Conservation (phyloP, 2,888 invertebrate species). For the Boloria selene region DNA sequence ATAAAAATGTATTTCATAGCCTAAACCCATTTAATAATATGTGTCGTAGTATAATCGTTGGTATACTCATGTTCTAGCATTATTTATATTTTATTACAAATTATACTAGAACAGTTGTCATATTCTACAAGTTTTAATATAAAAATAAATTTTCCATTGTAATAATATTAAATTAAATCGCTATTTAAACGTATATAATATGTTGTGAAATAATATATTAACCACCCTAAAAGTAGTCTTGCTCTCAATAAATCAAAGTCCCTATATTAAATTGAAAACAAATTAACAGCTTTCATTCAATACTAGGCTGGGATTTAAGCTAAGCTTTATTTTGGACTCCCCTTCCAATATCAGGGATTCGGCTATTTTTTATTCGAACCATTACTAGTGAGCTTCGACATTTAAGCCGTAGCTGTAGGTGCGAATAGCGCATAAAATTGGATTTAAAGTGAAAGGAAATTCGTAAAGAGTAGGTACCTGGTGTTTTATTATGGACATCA, state of each 20-base stretch:
- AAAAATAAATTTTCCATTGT: too few relatives aligned
- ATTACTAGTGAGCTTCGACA: conserved; percentile 27
- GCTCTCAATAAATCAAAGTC: not conserved
- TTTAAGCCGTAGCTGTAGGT: conserved; percentile 35
- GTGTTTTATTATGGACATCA: conserved; percentile 24
- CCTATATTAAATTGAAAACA: conserved; percentile 14
- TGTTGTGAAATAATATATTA: not conserved
- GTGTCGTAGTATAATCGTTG: too few relatives aligned
- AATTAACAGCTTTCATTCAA: conserved; percentile 18
- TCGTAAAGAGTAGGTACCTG: conserved; percentile 10
- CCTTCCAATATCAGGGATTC: conserved; percentile 27
- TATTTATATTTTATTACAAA: too few relatives aligned
- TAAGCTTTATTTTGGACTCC: conserved; percentile 26
- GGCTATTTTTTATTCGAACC: conserved; percentile 29
- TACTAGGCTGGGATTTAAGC: conserved; percentile 22
- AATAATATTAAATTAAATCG: too few relatives aligned
- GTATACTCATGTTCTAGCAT: too few relatives aligned
- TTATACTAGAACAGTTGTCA: too few relatives aligned
- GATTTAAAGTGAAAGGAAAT: conserved; percentile 28
- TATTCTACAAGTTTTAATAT: too few relatives aligned
- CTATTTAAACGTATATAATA: too few relatives aligned
- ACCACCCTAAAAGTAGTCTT: not conserved
- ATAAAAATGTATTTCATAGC: too few relatives aligned
- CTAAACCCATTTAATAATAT: too few relatives aligned
- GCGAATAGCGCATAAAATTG: conserved; percentile 33